Conservation (phyloP, 2,888 invertebrate genomes). For the Allacma fusca region DNA sequence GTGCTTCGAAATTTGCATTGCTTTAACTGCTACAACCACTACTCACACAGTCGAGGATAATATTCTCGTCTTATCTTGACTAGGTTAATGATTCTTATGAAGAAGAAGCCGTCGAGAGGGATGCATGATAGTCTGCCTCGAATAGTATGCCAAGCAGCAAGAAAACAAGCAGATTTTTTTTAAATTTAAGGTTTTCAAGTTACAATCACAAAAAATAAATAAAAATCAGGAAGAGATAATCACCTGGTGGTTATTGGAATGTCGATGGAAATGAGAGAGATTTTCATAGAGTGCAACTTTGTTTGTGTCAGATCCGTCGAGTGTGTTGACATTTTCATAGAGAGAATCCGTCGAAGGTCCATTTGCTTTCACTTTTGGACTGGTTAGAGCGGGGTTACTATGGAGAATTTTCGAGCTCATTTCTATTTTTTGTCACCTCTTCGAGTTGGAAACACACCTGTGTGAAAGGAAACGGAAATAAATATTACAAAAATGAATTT, state of each 20-base stretch:
- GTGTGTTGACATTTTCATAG: conserved; percentile 50
- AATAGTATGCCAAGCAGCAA: too few relatives aligned
- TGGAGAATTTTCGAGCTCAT: conserved; percentile 56
- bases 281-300: conserved; percentile 54
- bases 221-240: background rate
- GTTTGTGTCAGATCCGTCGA: conserved; percentile 50
- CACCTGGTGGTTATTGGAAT: conserved; percentile 42
- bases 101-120: too few relatives aligned
- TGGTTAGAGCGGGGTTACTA: conserved; percentile 42
- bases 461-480: background rate
- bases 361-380: conserved; percentile 48
- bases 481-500: background rate
- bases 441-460: background rate
- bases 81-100: too few relatives aligned
- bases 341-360: conserved; percentile 50
- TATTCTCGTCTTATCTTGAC: too few relatives aligned
- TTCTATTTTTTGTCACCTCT: background rate
- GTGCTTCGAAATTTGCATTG: too few relatives aligned
- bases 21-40: too few relatives aligned
- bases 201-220: background rate
- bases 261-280: conserved; percentile 36
- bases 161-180: too few relatives aligned
- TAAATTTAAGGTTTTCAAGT: background rate
- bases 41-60: too few relatives aligned
- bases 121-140: too few relatives aligned